Percentiles rank a stretch among this genome's conserved stretches.
Evolutionary conservation across 2,888 invertebrate genomes (phyloP).

Genomic region (Lomographa bimaculata): DNA sequence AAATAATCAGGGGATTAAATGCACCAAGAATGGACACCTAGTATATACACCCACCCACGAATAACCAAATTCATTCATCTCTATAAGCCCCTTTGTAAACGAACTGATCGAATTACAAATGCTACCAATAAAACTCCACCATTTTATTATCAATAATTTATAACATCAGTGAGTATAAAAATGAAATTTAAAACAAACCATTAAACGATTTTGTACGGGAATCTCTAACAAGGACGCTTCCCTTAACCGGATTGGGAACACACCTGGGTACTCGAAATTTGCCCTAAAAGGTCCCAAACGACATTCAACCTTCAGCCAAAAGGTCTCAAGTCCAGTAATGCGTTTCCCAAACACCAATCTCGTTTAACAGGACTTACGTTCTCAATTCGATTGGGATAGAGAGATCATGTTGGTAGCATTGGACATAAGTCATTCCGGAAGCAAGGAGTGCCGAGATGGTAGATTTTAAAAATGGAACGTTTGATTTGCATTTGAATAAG

Average conservation of each 20-base stretch:
- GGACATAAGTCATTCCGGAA: conserved; percentile 81
- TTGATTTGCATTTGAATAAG: conserved; percentile 85
- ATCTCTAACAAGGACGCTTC: conserved; percentile 81
- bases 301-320: conserved; percentile 45
- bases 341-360: conserved; percentile 35
- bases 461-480: conserved; percentile 84
- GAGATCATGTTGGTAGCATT: conserved; percentile 57
- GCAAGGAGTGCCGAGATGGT: conserved; percentile 79
- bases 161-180: conserved; percentile 71
- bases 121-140: conserved; percentile 60
- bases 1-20: conserved; percentile 43
- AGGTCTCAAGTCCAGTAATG: conserved; percentile 41
- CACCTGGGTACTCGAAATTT: conserved; percentile 82
- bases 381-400: conserved; percentile 39
- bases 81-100: conserved; percentile 45
- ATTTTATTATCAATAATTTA: conserved; percentile 75
- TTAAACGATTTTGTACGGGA: conserved; percentile 81
- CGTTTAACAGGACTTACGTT: conserved; percentile 29
- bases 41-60: conserved; percentile 53
- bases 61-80: conserved; percentile 42
- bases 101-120: conserved; percentile 57
- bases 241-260: conserved; percentile 83
- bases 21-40: conserved; percentile 31
- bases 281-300: conserved; percentile 81
- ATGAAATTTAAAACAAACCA: conserved; percentile 83